Conservation (phyloP, 1,140 invertebrate species). For the Drosophila rhopaloa region DNA sequence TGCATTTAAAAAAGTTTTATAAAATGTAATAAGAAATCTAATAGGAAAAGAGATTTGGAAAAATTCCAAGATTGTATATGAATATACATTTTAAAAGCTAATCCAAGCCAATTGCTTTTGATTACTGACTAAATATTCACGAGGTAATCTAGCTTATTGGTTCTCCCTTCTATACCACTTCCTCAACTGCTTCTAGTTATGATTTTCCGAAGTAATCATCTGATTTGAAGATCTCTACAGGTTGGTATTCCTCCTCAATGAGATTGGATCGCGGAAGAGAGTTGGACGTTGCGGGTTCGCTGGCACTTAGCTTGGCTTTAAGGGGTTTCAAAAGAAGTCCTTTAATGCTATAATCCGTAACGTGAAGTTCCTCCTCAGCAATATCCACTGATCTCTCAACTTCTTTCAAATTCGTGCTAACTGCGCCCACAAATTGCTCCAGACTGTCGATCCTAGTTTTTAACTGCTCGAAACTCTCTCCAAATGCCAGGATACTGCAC, state of each 20-base stretch:
- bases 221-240: slow-evolving; percentile 65
- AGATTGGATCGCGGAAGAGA: slow-evolving; percentile 45
- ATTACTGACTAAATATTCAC: slow-evolving; percentile 17
- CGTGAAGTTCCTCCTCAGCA: slow-evolving; percentile 74
- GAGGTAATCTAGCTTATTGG: background rate
- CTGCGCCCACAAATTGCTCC: slow-evolving; percentile 65
- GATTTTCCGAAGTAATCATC: slow-evolving; percentile 59
- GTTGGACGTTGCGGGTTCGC: slow-evolving; percentile 16
- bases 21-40: background rate
- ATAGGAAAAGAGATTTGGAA: background rate
- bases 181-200: background rate
- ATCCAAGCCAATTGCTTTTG: background rate
- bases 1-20: background rate
- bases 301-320: slow-evolving; percentile 48
- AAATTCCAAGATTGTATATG: background rate
- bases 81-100: background rate
- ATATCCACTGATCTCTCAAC: slow-evolving; percentile 72
- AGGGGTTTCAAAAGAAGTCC: slow-evolving; percentile 75
- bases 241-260: slow-evolving; percentile 60
- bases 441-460: slow-evolving; percentile 66
- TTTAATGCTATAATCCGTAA: slow-evolving; percentile 79
- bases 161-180: background rate
- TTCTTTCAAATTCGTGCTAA: slow-evolving; percentile 64
- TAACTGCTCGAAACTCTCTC: slow-evolving; percentile 60
- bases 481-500: slow-evolving; percentile 59